Conservation (phyloP, 53 echinoderm and acorn worm species). For the Henricia sp. region DNA sequence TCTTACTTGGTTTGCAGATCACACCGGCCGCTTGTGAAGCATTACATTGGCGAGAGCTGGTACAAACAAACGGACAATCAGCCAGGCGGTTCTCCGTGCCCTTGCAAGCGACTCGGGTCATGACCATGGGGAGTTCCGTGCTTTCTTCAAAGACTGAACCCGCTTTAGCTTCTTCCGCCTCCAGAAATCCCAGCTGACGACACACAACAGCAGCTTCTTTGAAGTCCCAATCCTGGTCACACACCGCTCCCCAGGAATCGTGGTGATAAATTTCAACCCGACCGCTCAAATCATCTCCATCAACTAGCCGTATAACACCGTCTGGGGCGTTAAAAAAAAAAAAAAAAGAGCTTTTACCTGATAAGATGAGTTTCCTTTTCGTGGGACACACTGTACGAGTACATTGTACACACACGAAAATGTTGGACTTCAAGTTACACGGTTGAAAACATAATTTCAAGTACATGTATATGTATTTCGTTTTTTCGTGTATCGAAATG, state of each 20-base stretch:
- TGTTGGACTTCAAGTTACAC: too few relatives aligned
- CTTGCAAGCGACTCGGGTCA: constrained; percentile 11
- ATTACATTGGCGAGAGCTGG: constrained; percentile 14
- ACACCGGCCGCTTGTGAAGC: constrained; percentile 42
- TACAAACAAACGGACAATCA: constrained; percentile 15
- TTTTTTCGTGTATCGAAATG: too few relatives aligned
- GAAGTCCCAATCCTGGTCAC: constrained; percentile 55
- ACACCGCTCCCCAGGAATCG: constrained; percentile 49
- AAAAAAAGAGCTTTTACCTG: too few relatives aligned
- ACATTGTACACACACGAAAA: too few relatives aligned
- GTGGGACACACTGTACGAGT: too few relatives aligned
- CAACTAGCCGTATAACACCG: constrained; percentile 32
- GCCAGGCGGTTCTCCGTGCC: constrained; percentile 23
- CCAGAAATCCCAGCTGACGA: constrained; percentile 42
- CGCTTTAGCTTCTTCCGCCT: background rate
- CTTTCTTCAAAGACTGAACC: constrained; percentile 7
- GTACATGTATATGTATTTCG: too few relatives aligned
- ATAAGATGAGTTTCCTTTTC: too few relatives aligned
- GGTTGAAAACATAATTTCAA: too few relatives aligned
- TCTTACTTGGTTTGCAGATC: constrained; percentile 47
- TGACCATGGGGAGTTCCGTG: background rate
- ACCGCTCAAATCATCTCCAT: constrained; percentile 38
- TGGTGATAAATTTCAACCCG: constrained; percentile 59
- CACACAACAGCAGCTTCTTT: constrained; percentile 38
- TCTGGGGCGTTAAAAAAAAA: constrained; percentile 11